Conservation (phyloP, 2,113 vertebrate genomes). For the Phaethon lepturus region DNA sequence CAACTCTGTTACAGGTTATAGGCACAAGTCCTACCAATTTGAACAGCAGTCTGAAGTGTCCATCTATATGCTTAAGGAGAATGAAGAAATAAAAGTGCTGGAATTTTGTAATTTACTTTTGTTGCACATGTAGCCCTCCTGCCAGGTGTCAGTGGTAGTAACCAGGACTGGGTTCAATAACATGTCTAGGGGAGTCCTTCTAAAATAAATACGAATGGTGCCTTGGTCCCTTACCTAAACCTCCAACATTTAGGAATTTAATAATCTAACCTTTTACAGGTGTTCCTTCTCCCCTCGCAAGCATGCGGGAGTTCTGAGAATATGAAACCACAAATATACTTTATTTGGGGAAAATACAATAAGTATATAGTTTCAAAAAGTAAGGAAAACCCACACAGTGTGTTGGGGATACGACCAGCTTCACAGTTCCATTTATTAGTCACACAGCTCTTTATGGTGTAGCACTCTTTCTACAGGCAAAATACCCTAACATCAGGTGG, state of each 20-base stretch:
- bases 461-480: neutral
- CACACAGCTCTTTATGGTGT: neutral
- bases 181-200: neutral
- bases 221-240: neutral
- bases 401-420: neutral
- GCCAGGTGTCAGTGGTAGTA: constrained; percentile 56
- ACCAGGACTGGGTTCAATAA: constrained; percentile 41
- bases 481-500: neutral
- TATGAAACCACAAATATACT: neutral
- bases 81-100: constrained; percentile 43
- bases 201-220: constrained; percentile 30
- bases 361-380: neutral
- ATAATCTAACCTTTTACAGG: constrained; percentile 59
- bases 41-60: neutral
- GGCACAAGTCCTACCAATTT: neutral
- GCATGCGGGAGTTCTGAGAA: neutral
- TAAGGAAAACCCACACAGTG: neutral
- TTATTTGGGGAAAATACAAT: constrained; percentile 30
- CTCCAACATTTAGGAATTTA: constrained; percentile 39
- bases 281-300: constrained; percentile 14
- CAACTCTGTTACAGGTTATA: neutral
- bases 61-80: neutral
- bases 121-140: constrained; percentile 44
- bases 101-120: constrained; percentile 63
- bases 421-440: neutral